Conservation (phyloP, 2,888 invertebrate species). For the Galerucella nymphaeae region DNA sequence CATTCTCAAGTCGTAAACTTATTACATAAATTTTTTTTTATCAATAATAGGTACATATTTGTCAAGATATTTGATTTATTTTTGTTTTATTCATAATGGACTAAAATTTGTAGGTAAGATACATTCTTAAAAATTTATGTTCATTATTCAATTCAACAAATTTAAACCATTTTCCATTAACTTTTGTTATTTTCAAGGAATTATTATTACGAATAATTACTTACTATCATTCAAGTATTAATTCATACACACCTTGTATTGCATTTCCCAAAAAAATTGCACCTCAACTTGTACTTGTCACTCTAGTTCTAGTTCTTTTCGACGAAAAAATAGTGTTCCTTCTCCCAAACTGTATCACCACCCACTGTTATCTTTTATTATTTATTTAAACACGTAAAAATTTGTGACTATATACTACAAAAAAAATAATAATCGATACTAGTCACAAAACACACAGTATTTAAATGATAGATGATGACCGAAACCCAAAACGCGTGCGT, state of each 20-base stretch:
- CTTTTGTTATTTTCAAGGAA: too few species aligned
- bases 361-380: background rate
- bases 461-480: slow-evolving; percentile 10
- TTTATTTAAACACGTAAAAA: background rate
- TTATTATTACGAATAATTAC: too few species aligned
- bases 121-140: too few species aligned
- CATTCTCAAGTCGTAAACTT: too few species aligned
- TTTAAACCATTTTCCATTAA: too few species aligned
- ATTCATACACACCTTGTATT: background rate
- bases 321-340: background rate
- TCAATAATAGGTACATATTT: too few species aligned
- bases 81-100: too few species aligned
- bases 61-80: too few species aligned
- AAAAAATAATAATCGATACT: background rate
- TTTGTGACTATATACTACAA: background rate
- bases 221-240: background rate
- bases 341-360: background rate
- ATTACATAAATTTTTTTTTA: too few species aligned
- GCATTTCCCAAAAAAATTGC: background rate
- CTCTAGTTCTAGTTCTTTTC: background rate
- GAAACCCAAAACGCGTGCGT: slow-evolving; percentile 15
- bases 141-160: too few species aligned
- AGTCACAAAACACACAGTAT: background rate
- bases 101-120: too few species aligned
- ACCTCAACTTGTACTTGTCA: background rate